Conservation (phyloP, 2,113 vertebrate species). For the Pteruthius melanotis region DNA sequence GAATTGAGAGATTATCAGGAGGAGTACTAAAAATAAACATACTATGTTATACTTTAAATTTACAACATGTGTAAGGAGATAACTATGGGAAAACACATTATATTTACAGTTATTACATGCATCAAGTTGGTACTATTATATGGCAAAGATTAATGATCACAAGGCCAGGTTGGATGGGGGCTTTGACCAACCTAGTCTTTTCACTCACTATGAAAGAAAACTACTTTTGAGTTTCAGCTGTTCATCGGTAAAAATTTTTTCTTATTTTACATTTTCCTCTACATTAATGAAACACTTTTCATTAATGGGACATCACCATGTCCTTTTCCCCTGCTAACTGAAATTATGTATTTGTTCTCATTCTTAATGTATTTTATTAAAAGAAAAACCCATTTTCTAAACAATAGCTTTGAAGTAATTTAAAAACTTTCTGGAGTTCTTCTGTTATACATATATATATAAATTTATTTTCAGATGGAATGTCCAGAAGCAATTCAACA, state of each 20-base stretch:
- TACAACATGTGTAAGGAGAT: neutral
- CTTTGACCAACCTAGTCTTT: neutral
- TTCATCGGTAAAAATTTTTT: neutral
- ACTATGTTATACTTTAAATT: neutral
- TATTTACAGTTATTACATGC: neutral
- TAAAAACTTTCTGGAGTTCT: neutral
- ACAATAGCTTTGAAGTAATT: neutral
- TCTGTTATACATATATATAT: neutral
- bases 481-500: neutral
- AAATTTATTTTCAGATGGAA: neutral
- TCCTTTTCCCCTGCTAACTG: neutral
- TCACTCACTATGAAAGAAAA: neutral
- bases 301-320: neutral
- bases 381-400: neutral
- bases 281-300: neutral
- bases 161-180: neutral
- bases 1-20: conserved; percentile 97
- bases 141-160: neutral
- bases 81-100: neutral
- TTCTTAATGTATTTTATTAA: neutral
- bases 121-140: neutral
- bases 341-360: neutral
- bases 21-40: conserved; percentile 80
- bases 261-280: neutral
- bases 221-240: neutral